phyloP scores from a whole-genome alignment of 35 echinoderm and acorn worm species.

The Holothuria glaberrima region DNA sequence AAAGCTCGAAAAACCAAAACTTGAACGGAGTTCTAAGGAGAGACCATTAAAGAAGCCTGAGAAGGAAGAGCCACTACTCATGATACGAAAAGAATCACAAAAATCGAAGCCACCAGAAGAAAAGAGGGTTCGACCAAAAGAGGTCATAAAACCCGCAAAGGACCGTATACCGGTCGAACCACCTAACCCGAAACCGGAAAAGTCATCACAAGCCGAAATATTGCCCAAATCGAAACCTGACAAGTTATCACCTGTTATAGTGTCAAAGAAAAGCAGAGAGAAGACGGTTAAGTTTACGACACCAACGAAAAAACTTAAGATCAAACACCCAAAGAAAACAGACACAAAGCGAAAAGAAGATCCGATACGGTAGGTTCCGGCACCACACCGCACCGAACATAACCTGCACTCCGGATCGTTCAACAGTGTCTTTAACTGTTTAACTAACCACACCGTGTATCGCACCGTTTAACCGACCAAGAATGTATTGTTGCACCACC shows the following conservation, averaged over 20 bases:
- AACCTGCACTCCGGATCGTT: background rate
- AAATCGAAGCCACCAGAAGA: background rate
- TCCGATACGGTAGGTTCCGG: slow-evolving; percentile 11
- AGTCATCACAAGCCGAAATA: background rate
- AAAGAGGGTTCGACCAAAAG: background rate
- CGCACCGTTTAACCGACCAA: background rate
- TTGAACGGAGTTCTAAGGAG: background rate
- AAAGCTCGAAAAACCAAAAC: background rate
- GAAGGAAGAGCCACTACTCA: background rate
- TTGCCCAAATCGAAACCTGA: background rate
- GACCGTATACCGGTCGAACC: background rate
- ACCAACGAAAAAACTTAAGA: background rate
- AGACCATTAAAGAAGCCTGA: background rate
- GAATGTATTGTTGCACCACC: too few relatives aligned
- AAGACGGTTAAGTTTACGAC: background rate
- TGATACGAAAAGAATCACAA: background rate
- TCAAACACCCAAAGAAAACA: slow-evolving; percentile 16
- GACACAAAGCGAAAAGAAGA: slow-evolving; percentile 39
- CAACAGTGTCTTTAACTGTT: too few relatives aligned
- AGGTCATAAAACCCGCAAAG: background rate
- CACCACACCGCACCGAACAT: background rate
- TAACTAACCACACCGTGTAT: background rate
- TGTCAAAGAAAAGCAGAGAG: too few relatives aligned
- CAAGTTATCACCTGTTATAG: too few relatives aligned
- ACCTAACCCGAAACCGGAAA: background rate